phyloP scores from a whole-genome alignment of 64 coral and sea anemone genomes.

The Montipora efflorescens region DNA sequence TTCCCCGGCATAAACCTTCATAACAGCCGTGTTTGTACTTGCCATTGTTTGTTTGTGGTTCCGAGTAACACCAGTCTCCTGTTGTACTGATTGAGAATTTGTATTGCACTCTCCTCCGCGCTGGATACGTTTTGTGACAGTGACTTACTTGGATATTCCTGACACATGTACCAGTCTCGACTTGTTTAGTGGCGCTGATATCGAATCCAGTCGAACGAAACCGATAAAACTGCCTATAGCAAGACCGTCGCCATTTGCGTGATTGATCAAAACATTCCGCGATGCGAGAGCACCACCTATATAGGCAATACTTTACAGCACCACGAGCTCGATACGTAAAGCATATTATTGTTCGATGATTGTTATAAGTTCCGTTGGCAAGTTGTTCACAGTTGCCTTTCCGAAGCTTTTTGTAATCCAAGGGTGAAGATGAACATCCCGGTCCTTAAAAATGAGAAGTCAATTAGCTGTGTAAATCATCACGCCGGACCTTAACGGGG shows the following conservation, averaged over 20 bases:
- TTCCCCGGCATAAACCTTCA: too few relatives aligned
- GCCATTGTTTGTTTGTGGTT: too few relatives aligned
- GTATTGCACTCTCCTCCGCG: fast-evolving
- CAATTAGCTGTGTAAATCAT: too few relatives aligned
- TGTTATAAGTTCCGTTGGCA: not conserved
- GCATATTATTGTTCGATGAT: not conserved
- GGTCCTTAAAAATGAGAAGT: not conserved
- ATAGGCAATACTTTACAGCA: too few relatives aligned
- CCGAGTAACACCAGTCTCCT: too few relatives aligned
- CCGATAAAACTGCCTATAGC: not conserved
- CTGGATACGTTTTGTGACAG: not conserved
- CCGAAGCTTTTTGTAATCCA: not conserved
- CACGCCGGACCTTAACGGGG: too few relatives aligned
- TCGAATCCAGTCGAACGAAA: not conserved
- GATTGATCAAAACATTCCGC: not conserved
- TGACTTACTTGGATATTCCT: not conserved
- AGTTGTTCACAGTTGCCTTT: not conserved
- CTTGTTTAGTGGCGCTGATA: not conserved
- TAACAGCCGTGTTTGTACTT: too few relatives aligned
- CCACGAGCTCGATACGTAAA: fast-evolving
- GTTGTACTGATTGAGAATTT: not conserved
- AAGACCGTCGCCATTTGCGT: not conserved
- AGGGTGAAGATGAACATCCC: not conserved
- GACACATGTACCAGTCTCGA: not conserved
- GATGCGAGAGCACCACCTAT: too few relatives aligned